These are phyloP conservation scores for Bombus pascuorum DNA, from an alignment of 1,140 invertebrate genomes.

Conservation along the genomic window DNA sequence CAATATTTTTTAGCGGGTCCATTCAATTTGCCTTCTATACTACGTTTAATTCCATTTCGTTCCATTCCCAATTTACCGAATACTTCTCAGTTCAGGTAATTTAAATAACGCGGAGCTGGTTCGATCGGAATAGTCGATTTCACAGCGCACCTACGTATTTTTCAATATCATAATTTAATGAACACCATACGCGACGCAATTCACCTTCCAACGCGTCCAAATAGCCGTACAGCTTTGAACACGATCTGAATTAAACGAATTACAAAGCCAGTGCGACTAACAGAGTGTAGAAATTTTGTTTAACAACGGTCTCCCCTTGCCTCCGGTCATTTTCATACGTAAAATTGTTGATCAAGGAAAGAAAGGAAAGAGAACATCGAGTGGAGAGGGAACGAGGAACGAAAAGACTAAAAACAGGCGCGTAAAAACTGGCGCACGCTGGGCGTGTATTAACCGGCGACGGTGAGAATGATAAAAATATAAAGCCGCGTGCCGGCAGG, in stretches of 20 bases:
- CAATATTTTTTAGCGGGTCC: too few relatives aligned
- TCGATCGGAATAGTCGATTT: neutral
- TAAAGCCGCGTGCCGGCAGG: neutral
- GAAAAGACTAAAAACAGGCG: neutral
- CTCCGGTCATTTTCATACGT: neutral
- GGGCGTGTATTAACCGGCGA: neutral
- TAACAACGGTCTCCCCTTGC: neutral
- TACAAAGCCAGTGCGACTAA: neutral
- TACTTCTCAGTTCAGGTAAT: neutral
- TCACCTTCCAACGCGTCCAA: neutral
- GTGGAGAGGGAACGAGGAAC: neutral
- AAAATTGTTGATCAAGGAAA: neutral
- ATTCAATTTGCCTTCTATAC: neutral
- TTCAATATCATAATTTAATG: slow-evolving; percentile 3
- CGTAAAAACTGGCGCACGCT: neutral
- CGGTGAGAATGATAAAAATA: slow-evolving; percentile 21
- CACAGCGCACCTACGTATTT: neutral
- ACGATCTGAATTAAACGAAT: neutral
- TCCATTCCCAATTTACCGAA: neutral
- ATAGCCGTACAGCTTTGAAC: neutral
- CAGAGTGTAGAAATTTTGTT: slow-evolving; percentile 4
- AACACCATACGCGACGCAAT: neutral
- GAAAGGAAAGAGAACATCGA: neutral
- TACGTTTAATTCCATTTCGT: neutral
- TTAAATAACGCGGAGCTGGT: neutral